Evolutionary conservation across 2,888 invertebrate species (phyloP).

Genomic region (Melangyna quadrimaculata): DNA sequence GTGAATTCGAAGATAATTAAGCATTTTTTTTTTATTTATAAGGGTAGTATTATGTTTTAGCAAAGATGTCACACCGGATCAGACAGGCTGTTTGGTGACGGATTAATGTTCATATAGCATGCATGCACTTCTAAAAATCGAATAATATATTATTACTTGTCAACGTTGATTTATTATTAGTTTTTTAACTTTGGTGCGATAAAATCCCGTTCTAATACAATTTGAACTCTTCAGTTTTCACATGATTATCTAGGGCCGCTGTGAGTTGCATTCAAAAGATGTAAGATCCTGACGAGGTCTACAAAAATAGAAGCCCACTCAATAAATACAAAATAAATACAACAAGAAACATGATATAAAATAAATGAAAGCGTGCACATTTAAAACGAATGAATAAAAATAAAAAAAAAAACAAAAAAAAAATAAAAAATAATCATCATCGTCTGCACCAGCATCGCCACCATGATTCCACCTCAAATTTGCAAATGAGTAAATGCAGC

Average conservation of each 20-base stretch:
- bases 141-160: no score
- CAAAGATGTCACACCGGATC: no score
- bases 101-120: no score
- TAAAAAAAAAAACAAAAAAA: background rate
- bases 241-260: background rate
- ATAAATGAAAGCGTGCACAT: constrained; percentile 60
- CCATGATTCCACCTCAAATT: background rate
- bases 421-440: background rate
- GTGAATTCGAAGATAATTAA: no score
- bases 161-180: no score
- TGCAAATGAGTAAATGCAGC: constrained; percentile 32
- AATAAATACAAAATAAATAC: constrained; percentile 5
- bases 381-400: constrained; percentile 56
- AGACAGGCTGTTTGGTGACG: no score
- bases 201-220: no score
- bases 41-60: no score
- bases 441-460: background rate
- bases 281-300: background rate
- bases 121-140: no score
- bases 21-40: no score
- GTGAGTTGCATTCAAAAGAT: background rate
- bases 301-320: constrained; percentile 17
- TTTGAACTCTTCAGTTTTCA: no score
- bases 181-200: no score
- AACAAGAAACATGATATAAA: constrained; percentile 20